Conservation (phyloP, 2,797 vertebrate genomes). For the Pseudomugil tenellus region DNA sequence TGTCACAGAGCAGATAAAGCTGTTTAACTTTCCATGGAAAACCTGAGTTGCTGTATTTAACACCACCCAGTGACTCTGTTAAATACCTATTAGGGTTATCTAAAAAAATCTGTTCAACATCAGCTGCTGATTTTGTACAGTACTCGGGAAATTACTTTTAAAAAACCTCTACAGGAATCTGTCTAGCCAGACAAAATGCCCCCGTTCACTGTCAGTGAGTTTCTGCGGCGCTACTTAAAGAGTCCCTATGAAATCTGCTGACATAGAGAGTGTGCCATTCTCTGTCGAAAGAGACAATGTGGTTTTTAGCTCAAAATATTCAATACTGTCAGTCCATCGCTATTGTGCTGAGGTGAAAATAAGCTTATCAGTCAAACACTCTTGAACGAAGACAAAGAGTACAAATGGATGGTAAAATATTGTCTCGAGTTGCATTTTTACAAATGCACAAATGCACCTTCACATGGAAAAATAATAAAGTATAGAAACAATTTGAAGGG, state of each 20-base stretch:
- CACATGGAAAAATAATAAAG: neutral
- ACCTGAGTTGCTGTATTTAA: neutral
- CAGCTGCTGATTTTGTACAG: slow-evolving; percentile 4
- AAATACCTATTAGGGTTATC: neutral
- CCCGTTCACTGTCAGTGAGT: slow-evolving; percentile 17
- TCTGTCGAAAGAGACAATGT: slow-evolving; percentile 7
- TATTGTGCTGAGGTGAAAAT: neutral
- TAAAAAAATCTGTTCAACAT: neutral
- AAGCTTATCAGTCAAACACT: neutral
- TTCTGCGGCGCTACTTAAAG: slow-evolving; percentile 23
- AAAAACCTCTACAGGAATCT: slow-evolving; percentile 24
- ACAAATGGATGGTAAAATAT: neutral
- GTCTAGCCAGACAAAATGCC: slow-evolving; percentile 16
- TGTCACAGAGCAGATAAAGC: neutral
- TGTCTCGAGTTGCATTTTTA: neutral
- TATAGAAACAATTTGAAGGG: neutral
- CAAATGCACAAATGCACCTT: too few species aligned
- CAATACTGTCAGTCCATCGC: slow-evolving; percentile 5
- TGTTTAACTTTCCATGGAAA: neutral
- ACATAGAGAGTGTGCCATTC: slow-evolving; percentile 14
- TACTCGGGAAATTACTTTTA: slow-evolving; percentile 15
- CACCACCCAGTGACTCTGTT: neutral
- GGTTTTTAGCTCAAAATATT: slow-evolving; percentile 17
- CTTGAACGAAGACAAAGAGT: neutral
- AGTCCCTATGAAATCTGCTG: slow-evolving; percentile 36